These are phyloP conservation scores for Lagocephalus sceleratus DNA, from an alignment of 2,797 vertebrate genomes.

Conservation along the genomic window DNA sequence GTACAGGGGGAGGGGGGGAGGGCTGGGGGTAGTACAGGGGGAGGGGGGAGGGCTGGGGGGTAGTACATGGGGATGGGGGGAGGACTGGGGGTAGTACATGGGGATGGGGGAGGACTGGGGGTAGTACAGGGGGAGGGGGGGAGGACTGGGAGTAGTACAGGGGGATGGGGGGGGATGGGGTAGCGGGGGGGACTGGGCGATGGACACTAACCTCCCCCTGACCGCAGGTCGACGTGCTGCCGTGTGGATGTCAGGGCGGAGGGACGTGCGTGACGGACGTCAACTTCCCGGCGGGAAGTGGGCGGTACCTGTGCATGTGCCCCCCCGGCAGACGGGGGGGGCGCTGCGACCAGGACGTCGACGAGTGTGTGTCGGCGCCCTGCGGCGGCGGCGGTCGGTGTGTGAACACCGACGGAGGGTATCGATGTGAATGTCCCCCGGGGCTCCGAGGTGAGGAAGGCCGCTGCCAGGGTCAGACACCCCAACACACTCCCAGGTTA, in stretches of 20 bases:
- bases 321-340: slow-evolving; percentile 68
- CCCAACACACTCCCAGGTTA: too few relatives aligned
- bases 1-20: too few relatives aligned
- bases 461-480: too few relatives aligned
- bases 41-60: too few relatives aligned
- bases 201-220: neutral
- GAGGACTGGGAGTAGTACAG: too few relatives aligned
- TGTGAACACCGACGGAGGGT: slow-evolving; percentile 41
- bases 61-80: too few relatives aligned
- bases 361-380: slow-evolving; percentile 62
- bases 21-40: too few relatives aligned
- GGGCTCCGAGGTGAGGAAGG: slow-evolving; percentile 66
- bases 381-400: slow-evolving; percentile 61
- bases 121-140: too few relatives aligned
- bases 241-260: slow-evolving; percentile 75
- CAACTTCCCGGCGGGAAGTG: slow-evolving; percentile 78
- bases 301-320: slow-evolving; percentile 81
- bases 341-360: slow-evolving; percentile 65
- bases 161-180: too few relatives aligned
- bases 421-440: slow-evolving; percentile 68
- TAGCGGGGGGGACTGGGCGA: slow-evolving; percentile 26
- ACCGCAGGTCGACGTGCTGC: slow-evolving; percentile 72
- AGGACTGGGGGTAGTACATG: too few relatives aligned
- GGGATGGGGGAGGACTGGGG: too few relatives aligned
- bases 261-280: slow-evolving; percentile 78